Conservation (phyloP, 2,797 vertebrate species). For the Chelonia mydas region DNA sequence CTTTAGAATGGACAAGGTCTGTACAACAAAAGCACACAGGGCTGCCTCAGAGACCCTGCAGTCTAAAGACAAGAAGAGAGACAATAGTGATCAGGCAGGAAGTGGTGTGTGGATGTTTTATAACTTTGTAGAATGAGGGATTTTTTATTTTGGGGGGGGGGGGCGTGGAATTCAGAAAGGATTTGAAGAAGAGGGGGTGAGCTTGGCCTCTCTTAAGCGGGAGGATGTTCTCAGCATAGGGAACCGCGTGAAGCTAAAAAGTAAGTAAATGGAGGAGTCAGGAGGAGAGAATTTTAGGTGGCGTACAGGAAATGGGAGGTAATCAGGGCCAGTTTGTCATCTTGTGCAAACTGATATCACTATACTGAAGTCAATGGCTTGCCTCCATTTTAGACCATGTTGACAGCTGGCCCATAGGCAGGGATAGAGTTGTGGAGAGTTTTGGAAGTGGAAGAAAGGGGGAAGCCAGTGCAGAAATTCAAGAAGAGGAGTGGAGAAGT, state of each 20-base stretch:
- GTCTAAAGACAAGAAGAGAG: background rate
- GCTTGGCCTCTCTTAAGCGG: background rate
- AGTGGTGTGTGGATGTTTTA: background rate
- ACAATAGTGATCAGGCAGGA: background rate
- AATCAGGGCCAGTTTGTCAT: background rate
- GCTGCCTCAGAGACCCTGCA: background rate
- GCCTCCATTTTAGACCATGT: rapidly evolving
- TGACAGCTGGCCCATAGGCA: background rate
- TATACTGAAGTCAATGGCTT: background rate
- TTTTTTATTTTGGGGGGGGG: background rate
- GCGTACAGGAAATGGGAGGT: background rate
- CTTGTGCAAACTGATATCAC: background rate
- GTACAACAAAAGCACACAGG: background rate
- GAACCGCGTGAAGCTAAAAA: background rate
- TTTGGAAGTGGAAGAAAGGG: background rate
- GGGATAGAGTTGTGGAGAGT: background rate
- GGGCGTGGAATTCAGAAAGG: background rate
- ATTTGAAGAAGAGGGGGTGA: background rate
- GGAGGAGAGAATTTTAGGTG: background rate
- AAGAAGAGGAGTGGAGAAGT: background rate
- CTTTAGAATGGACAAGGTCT: background rate
- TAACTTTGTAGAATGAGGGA: background rate
- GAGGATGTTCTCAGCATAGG: background rate
- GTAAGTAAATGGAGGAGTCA: background rate
- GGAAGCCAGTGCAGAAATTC: background rate